A percentile compares a stretch with the other conserved stretches of the same genome.
Evolutionary conservation across 2,888 invertebrate genomes (phyloP).

Genomic region (Latrodectus elegans): DNA sequence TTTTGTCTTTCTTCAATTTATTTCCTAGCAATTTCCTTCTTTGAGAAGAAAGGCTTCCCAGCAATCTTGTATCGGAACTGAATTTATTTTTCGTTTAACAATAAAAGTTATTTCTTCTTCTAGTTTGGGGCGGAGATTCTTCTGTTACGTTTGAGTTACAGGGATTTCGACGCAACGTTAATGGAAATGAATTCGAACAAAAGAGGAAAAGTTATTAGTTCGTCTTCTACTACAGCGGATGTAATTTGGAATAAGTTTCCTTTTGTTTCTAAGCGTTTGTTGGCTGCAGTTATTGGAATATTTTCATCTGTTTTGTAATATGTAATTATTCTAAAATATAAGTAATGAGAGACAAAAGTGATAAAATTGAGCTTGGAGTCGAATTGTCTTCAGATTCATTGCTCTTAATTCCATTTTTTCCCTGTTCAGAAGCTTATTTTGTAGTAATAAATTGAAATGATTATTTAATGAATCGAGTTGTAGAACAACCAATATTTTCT

Average conservation of each 20-base stretch:
- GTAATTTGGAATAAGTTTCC: background rate
- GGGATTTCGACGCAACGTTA: slow-evolving; percentile 12
- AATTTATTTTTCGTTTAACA: slow-evolving; percentile 27
- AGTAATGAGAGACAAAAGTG: too few relatives aligned
- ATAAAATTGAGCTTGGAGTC: too few relatives aligned
- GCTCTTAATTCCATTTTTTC: too few relatives aligned
- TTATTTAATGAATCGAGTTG: too few relatives aligned
- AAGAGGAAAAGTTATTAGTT: slow-evolving; percentile 28
- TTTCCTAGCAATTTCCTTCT: slow-evolving; percentile 5
- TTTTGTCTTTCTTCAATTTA: slow-evolving; percentile 4
- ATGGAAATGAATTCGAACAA: slow-evolving; percentile 26
- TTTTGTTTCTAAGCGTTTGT: slow-evolving; percentile 1
- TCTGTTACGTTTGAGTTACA: slow-evolving; percentile 18
- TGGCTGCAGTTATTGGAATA: background rate
- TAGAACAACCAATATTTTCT: too few relatives aligned
- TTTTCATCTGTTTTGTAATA: too few relatives aligned
- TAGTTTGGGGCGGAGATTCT: slow-evolving; percentile 6
- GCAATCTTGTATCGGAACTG: slow-evolving; percentile 7
- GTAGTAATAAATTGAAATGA: too few relatives aligned
- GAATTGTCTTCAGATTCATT: too few relatives aligned
- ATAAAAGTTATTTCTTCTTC: background rate
- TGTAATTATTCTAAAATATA: too few relatives aligned
- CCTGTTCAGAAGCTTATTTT: too few relatives aligned
- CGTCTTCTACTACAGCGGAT: too few relatives aligned
- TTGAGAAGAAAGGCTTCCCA: slow-evolving; percentile 15